Base-by-base conservation (phyloP, 2,797 vertebrate genomes). In the Pelodytes ibericus region DNA sequence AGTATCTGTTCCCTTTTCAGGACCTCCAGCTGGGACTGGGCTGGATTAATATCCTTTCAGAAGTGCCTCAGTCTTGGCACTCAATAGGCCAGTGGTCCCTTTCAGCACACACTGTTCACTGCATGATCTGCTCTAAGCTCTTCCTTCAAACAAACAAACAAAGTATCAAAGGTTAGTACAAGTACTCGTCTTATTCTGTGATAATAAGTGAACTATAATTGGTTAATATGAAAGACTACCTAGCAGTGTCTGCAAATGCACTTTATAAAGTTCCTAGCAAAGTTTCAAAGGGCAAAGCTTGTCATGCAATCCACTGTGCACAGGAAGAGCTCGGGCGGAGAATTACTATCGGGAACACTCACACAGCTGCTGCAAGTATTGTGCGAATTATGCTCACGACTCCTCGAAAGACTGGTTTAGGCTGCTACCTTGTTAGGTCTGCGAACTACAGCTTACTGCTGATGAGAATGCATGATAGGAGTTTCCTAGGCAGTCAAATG, bases 261-360 rank as follows among this genome's bases (percentile, higher is more conserved):
- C 44, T 62, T 72, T 69, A 84, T 82, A 61, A 80, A 82, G 58
- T 72, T 70, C 81, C 77, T 80, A 80, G 83, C 57, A 36, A 47
- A 80, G 74, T 80, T 20, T 68, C 36, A 33, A 73, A 79, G 60
- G 0, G 0, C 8, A n/a, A n/a, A n/a, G n/a, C n/a, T n/a, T n/a
- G n/a, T n/a, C n/a, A n/a, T n/a, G n/a, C n/a, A n/a, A n/a, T n/a
- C n/a, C n/a, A n/a, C n/a, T n/a, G n/a, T n/a, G n/a, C n/a, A n/a
- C n/a, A n/a, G n/a, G n/a, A n/a, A n/a, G n/a, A n/a, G n/a, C n/a
- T n/a, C n/a, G n/a, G n/a, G n/a, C n/a, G n/a, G n/a, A n/a, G n/a
- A n/a, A n/a, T n/a, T n/a, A n/a, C n/a, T n/a, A n/a, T n/a, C n/a
- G n/a, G n/a, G n/a, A n/a, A n/a, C n/a, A n/a, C n/a, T n/a, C n/a